phyloP scores from a whole-genome alignment of 1,140 invertebrate species.

The Drosophila bocki region DNA sequence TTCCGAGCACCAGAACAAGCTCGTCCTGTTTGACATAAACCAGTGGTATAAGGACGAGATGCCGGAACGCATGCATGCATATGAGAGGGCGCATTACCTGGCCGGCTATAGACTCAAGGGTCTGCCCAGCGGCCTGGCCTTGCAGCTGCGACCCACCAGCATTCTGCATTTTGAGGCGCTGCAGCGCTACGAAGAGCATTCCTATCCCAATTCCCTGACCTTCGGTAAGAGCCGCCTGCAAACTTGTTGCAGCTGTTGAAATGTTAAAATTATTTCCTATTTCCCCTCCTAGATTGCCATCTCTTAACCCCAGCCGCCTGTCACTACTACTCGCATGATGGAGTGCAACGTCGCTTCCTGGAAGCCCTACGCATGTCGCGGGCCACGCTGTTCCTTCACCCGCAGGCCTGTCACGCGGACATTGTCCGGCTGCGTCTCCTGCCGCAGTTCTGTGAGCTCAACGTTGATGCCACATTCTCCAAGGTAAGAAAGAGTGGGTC shows the following conservation, averaged over 20 bases:
- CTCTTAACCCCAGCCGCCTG: slow-evolving; percentile 86
- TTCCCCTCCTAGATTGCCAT: slow-evolving; percentile 84
- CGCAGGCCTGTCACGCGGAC: slow-evolving; percentile 87
- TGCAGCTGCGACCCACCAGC: slow-evolving; percentile 74
- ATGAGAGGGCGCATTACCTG: slow-evolving; percentile 53
- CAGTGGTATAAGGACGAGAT: slow-evolving; percentile 98
- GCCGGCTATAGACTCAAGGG: slow-evolving; percentile 61
- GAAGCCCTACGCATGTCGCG: slow-evolving; percentile 87
- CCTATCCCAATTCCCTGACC: slow-evolving; percentile 92
- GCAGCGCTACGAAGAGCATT: slow-evolving; percentile 90
- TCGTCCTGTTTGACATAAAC: slow-evolving; percentile 95
- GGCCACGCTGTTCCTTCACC: slow-evolving; percentile 89
- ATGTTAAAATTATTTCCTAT: too few species aligned
- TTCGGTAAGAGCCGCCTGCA: slow-evolving; percentile 87
- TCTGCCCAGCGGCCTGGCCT: slow-evolving; percentile 63
- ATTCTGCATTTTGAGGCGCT: slow-evolving; percentile 85
- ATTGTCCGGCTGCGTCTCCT: slow-evolving; percentile 88
- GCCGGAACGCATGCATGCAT: slow-evolving; percentile 86
- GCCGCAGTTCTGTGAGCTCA: slow-evolving; percentile 87
- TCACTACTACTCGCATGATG: slow-evolving; percentile 86
- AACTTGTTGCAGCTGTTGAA: neutral
- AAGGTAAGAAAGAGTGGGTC: slow-evolving; percentile 59
- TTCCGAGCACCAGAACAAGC: slow-evolving; percentile 64
- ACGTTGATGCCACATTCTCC: slow-evolving; percentile 49
- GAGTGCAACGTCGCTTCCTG: slow-evolving; percentile 89